Percentiles rank a stretch among this genome's conserved stretches.
These are phyloP conservation scores for Drosophila athabasca DNA, from an alignment of 1,140 invertebrate species.

Conservation along the genomic window DNA sequence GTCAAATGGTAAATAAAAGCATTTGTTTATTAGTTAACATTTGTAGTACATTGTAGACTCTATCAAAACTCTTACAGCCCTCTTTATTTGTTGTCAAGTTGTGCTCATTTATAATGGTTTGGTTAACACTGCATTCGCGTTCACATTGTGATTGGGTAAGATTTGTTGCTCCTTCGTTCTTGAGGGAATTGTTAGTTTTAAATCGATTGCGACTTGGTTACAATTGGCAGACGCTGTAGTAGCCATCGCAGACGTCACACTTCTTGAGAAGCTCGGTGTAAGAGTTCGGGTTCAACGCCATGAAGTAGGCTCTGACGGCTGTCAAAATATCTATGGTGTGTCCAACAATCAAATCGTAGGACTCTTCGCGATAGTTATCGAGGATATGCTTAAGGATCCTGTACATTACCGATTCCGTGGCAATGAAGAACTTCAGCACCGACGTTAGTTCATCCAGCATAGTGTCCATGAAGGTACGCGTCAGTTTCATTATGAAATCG, in stretches of 20 bases:
- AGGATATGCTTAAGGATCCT: slow-evolving; percentile 31
- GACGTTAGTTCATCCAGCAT: slow-evolving; percentile 37
- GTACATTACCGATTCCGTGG: slow-evolving; percentile 55
- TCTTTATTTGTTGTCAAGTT: slow-evolving; percentile 5
- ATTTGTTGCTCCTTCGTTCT: not conserved
- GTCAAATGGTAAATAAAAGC: not conserved
- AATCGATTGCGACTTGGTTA: slow-evolving; percentile 10
- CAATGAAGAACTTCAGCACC: slow-evolving; percentile 45
- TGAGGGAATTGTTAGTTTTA: not conserved
- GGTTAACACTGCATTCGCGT: not conserved
- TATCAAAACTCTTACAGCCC: too few species aligned
- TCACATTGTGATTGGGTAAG: too few species aligned
- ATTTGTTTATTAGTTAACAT: not conserved
- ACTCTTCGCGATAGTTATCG: not conserved
- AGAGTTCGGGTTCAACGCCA: slow-evolving; percentile 63
- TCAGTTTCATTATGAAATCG: slow-evolving; percentile 24
- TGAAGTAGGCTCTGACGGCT: slow-evolving; percentile 34
- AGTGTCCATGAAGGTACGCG: slow-evolving; percentile 34
- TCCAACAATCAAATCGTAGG: not conserved
- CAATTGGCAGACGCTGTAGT: slow-evolving; percentile 28
- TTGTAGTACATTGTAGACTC: not conserved
- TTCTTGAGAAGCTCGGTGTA: slow-evolving; percentile 2
- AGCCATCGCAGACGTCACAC: slow-evolving; percentile 48
- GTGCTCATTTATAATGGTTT: slow-evolving; percentile 14
- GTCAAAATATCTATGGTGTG: slow-evolving; percentile 14